Conservation (phyloP, 2,888 invertebrate species). For the Lasioglossum malachurum region DNA sequence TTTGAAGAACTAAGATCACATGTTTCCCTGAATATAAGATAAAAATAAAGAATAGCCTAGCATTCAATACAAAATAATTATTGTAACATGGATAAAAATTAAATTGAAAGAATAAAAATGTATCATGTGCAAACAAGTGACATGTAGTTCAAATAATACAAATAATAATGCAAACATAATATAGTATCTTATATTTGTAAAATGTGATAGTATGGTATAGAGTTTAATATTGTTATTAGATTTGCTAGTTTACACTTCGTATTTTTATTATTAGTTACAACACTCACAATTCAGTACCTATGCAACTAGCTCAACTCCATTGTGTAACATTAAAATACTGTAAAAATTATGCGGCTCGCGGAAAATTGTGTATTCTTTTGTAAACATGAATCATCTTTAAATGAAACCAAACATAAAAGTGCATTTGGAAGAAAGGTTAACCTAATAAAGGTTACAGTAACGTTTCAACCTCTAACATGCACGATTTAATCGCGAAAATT, state of each 20-base stretch:
- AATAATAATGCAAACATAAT: not conserved
- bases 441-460: slow-evolving; percentile 42
- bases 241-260: not conserved
- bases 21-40: not conserved
- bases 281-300: not conserved
- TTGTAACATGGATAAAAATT: not conserved
- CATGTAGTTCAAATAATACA: not conserved
- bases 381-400: not conserved
- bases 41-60: no score
- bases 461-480: not conserved
- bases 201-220: not conserved
- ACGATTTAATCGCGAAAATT: not conserved
- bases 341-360: not conserved
- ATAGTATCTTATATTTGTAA: not conserved
- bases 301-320: not conserved
- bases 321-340: not conserved
- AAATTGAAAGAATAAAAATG: not conserved
- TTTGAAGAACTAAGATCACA: not conserved
- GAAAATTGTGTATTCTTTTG: not conserved
- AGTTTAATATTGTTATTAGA: not conserved
- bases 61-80: not conserved
- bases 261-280: not conserved
- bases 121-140: not conserved
- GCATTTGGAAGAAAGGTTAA: slow-evolving; percentile 43
- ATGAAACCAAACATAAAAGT: slow-evolving; percentile 1